Evolutionary conservation across 2,888 invertebrate species (phyloP), one percentile per base, ranked within the genome.

Genomic region (Ceramica pisi): DNA sequence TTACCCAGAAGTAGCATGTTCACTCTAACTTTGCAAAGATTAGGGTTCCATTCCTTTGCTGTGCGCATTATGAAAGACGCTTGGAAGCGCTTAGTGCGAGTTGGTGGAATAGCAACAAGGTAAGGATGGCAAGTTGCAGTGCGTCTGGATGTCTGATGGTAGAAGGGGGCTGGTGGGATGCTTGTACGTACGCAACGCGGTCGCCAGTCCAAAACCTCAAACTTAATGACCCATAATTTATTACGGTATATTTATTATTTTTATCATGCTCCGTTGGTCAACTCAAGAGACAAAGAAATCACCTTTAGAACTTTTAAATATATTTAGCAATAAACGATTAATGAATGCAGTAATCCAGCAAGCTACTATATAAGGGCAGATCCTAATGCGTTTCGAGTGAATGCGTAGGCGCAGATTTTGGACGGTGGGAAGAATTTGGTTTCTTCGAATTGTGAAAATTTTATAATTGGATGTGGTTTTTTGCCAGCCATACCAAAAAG

Each of bases 401-500:
- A 38, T 77, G 91, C 88, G 93, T 93, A 87, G 94, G 94, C 91
- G 92, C 82, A 79, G 48, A 4, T 82, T 91, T 91, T 90, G 91
- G 92, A 65, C 80, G 78, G 80, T 84, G 83, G 81, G 84, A 87
- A 87, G 84, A 84, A 87, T 83, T 26, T 71, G 41, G 48, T 31
- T 65, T 69, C 57, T 65, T 62, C 41, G 60, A 64, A 46, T 41
- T 65, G 35, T 50, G 41, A 48, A 56, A 67, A 63, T 38, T 57
- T 46, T 55, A 2, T 23, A 51, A 44, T 57, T 78, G 78, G 87
- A 86, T 80, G 51, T 59, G 87, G 76, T 53, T 75, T 26, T 19
- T 46, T 51, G 7, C 1, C 4, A n/a, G 35, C 0, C 1, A 7
- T 16, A 10, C 2, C 14, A 0, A 41, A 12, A 41, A 41, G 12